phyloP scores from a whole-genome alignment of 2,113 vertebrate species.

The Pangasianodon gigas region DNA sequence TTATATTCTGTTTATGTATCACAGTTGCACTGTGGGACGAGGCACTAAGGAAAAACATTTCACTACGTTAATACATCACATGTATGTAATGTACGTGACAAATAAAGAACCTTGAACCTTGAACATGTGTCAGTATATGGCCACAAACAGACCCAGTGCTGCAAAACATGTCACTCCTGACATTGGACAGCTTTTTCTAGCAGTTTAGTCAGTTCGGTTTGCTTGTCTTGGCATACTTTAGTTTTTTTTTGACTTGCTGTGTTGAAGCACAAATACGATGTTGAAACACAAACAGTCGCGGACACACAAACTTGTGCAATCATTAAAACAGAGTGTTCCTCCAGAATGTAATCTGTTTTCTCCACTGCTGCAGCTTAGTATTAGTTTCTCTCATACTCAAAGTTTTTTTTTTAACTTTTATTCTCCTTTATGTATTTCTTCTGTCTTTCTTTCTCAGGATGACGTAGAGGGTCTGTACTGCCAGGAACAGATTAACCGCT shows the following conservation, averaged over 20 bases:
- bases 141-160: not conserved
- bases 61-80: too few species aligned
- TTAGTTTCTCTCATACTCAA: not conserved
- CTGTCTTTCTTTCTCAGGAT: conserved; percentile 66
- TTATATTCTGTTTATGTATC: too few species aligned
- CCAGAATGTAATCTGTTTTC: not conserved
- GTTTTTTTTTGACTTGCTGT: not conserved
- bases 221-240: conserved; percentile 25
- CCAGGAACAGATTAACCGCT: conserved; percentile 82
- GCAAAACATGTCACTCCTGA: not conserved
- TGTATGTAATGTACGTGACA: too few species aligned
- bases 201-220: not conserved
- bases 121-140: not conserved
- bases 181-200: conserved; percentile 4
- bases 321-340: not conserved
- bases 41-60: too few species aligned
- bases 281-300: conserved; percentile 11
- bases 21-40: too few species aligned
- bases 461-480: conserved; percentile 74
- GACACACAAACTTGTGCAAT: conserved; percentile 1
- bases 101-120: too few species aligned
- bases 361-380: not conserved
- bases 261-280: not conserved
- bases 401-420: not conserved
- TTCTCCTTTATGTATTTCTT: not conserved